Percentiles rank a stretch among this genome's conserved stretches.
These are phyloP conservation scores for Cardinalis cardinalis DNA, from an alignment of 2,113 vertebrate species.

Conservation along the genomic window DNA sequence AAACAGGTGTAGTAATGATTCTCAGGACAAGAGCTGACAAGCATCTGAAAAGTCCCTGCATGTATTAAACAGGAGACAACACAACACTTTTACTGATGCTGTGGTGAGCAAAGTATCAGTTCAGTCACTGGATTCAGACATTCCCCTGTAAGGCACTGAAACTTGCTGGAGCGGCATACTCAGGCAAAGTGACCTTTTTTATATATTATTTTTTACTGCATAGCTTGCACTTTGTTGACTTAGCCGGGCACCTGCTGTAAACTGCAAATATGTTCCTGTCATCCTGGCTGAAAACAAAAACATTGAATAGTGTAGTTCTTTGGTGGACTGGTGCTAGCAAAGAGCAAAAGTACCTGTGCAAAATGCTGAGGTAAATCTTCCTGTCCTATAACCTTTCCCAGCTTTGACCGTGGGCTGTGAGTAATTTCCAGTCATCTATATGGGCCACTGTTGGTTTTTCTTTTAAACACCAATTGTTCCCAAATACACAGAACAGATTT, in stretches of 20 bases:
- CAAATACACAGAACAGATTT: background rate
- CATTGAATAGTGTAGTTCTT: background rate
- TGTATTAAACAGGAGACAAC: background rate
- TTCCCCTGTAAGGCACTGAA: conserved; percentile 15
- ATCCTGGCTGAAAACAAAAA: conserved; percentile 29
- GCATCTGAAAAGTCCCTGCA: background rate
- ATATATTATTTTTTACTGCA: conserved; percentile 49
- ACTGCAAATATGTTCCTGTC: conserved; percentile 58
- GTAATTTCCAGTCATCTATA: background rate
- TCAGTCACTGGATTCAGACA: background rate
- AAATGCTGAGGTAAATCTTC: conserved; percentile 50
- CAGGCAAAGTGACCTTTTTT: conserved; percentile 60
- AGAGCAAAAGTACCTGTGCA: conserved; percentile 10
- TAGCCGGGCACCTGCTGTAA: conserved; percentile 56
- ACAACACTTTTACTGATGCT: background rate
- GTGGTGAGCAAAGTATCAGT: background rate
- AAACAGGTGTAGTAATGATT: conserved; percentile 10
- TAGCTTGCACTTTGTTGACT: conserved; percentile 49
- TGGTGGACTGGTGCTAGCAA: background rate
- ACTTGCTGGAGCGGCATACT: conserved; percentile 51
- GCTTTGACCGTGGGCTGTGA: background rate
- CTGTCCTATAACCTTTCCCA: conserved; percentile 23
- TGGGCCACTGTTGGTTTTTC: background rate
- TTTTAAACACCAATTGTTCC: background rate
- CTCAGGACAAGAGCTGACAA: background rate